Evolutionary conservation across 2,888 invertebrate species (phyloP).

Genomic region (Luperina testacea): DNA sequence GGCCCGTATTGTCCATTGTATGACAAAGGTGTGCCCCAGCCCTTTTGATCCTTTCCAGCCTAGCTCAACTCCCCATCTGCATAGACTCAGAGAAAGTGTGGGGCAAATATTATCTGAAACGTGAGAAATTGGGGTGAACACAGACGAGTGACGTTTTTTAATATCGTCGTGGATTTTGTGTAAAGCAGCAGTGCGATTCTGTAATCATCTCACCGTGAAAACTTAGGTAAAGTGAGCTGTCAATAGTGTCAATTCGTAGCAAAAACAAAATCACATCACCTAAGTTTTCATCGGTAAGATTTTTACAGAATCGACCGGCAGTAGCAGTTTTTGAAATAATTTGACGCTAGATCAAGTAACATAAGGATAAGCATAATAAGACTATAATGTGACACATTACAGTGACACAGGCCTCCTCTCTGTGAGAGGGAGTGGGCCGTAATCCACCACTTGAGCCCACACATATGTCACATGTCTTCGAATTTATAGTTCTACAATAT

Average conservation of each 20-base stretch:
- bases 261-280: too few relatives aligned
- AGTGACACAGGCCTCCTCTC: neutral
- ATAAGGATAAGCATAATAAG: neutral
- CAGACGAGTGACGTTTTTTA: neutral
- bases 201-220: too few relatives aligned
- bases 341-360: neutral
- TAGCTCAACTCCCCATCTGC: slow-evolving; percentile 49
- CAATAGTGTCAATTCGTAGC: too few relatives aligned
- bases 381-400: too few relatives aligned
- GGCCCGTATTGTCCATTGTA: slow-evolving; percentile 54
- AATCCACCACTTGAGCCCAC: too few relatives aligned
- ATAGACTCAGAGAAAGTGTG: slow-evolving; percentile 29
- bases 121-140: neutral
- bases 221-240: too few relatives aligned
- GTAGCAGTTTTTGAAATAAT: neutral
- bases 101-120: slow-evolving; percentile 12
- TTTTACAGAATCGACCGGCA: too few relatives aligned
- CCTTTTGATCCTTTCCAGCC: slow-evolving; percentile 48
- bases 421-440: neutral
- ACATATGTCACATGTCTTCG: neutral
- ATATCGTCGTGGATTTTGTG: neutral
- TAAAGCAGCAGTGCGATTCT: too few relatives aligned
- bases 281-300: too few relatives aligned
- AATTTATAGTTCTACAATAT: neutral
- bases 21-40: slow-evolving; percentile 44